Evolutionary conservation across 2,113 vertebrate species (phyloP).

Genomic region (Merops nubicus): DNA sequence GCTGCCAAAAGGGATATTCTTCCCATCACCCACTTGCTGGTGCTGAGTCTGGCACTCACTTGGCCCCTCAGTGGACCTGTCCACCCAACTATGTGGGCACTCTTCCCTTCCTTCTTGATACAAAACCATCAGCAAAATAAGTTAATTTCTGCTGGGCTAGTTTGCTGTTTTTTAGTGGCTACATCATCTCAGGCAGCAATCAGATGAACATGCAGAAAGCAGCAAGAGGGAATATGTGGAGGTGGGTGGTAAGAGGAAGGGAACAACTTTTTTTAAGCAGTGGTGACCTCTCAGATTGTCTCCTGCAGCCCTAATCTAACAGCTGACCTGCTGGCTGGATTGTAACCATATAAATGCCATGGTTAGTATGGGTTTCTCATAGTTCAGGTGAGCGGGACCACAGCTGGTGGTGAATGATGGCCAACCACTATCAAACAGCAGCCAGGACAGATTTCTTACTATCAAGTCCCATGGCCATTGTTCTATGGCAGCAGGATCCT

Average conservation of each 20-base stretch:
- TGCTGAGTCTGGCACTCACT: background rate
- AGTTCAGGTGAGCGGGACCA: background rate
- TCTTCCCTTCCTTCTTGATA: background rate
- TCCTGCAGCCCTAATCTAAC: background rate
- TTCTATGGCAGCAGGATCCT: background rate
- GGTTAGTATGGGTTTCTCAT: background rate
- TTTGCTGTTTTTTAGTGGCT: background rate
- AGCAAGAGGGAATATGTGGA: background rate
- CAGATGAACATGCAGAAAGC: background rate
- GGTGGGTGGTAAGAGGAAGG: background rate
- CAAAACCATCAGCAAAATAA: background rate
- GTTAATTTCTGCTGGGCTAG: background rate
- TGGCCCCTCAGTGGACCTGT: background rate
- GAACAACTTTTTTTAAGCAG: background rate
- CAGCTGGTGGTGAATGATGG: background rate
- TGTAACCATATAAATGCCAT: background rate
- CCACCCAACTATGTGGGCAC: accelerated
- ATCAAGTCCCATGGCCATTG: accelerated
- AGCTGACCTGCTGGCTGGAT: background rate
- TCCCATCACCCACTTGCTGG: background rate
- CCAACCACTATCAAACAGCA: background rate
- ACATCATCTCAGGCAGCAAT: background rate
- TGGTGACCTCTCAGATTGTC: background rate
- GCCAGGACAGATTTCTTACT: background rate
- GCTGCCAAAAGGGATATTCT: background rate